Conservation (phyloP, 1,140 invertebrate species). For the Diploscapter pachys region DNA sequence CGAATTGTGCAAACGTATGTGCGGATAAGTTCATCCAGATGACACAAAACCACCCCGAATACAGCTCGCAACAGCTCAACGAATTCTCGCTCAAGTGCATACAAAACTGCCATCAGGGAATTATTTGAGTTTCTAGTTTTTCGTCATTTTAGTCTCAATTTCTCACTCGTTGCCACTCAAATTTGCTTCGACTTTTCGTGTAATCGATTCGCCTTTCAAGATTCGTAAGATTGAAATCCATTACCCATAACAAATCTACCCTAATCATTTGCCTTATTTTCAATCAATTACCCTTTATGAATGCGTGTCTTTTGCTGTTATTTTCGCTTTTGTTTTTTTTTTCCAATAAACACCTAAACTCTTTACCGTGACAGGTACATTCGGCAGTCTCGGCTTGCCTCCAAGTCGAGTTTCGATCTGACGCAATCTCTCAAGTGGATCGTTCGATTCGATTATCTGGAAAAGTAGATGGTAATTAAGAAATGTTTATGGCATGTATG, state of each 20-base stretch:
- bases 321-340: not conserved
- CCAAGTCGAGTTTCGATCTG: constrained; percentile 51
- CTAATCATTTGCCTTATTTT: not conserved
- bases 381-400: constrained; percentile 15
- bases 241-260: too few relatives aligned
- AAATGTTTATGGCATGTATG: too few relatives aligned
- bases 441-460: constrained; percentile 39
- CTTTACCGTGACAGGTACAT: constrained; percentile 14
- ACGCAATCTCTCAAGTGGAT: constrained; percentile 53
- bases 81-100: constrained; percentile 19
- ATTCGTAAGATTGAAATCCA: too few relatives aligned
- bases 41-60: constrained; percentile 8
- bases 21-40: constrained; percentile 22
- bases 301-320: not conserved
- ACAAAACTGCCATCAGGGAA: constrained; percentile 19
- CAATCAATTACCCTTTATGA: constrained; percentile 24
- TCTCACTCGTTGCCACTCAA: not conserved
- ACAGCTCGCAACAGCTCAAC: constrained; percentile 11
- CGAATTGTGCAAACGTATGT: constrained; percentile 16
- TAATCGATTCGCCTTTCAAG: too few relatives aligned
- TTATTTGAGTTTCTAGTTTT: not conserved
- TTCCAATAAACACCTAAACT: not conserved
- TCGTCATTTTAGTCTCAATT: constrained; percentile 13
- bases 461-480: constrained; percentile 4
- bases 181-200: too few relatives aligned